These are phyloP conservation scores for Brachyptera risi DNA, from an alignment of 2,888 invertebrate genomes.

Conservation along the genomic window DNA sequence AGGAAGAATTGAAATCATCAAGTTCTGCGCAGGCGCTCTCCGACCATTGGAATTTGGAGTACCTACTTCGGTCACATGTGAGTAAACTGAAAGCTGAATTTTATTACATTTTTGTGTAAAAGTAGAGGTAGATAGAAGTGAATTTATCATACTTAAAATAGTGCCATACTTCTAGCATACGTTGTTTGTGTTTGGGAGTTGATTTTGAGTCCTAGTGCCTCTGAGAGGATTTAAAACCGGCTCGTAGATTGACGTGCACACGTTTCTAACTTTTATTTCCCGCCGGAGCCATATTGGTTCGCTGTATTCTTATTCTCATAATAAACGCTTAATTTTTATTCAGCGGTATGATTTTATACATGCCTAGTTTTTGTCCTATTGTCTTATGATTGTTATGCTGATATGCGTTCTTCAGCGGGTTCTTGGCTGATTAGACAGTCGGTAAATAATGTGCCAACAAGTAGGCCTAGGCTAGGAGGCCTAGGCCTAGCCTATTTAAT, in stretches of 20 bases:
- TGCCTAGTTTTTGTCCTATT: too few species aligned
- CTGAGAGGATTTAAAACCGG: constrained; percentile 12
- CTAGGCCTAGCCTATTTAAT: not conserved
- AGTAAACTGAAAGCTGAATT: constrained; percentile 51
- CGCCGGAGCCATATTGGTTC: constrained; percentile 42
- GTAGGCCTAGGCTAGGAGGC: not conserved
- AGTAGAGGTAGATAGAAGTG: not conserved
- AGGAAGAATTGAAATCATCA: constrained; percentile 37
- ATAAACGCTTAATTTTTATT: too few species aligned
- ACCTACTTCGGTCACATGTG: constrained; percentile 89
- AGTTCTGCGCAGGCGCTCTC: constrained; percentile 67
- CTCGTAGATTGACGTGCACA: constrained; percentile 43
- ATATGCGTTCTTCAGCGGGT: too few species aligned
- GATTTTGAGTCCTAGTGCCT: not conserved
- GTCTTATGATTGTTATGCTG: too few species aligned
- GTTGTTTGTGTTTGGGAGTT: not conserved
- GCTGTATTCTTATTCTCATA: not conserved
- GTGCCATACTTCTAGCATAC: not conserved
- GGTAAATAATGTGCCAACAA: too few species aligned
- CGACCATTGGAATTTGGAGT: constrained; percentile 79
- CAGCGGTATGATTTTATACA: too few species aligned
- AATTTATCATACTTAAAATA: not conserved
- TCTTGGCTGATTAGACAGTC: too few species aligned
- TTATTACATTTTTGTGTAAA: constrained; percentile 1
- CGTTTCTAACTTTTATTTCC: constrained; percentile 39